Evolutionary conservation across 2,113 vertebrate species (phyloP).

Genomic region (Corythornis cristatus): DNA sequence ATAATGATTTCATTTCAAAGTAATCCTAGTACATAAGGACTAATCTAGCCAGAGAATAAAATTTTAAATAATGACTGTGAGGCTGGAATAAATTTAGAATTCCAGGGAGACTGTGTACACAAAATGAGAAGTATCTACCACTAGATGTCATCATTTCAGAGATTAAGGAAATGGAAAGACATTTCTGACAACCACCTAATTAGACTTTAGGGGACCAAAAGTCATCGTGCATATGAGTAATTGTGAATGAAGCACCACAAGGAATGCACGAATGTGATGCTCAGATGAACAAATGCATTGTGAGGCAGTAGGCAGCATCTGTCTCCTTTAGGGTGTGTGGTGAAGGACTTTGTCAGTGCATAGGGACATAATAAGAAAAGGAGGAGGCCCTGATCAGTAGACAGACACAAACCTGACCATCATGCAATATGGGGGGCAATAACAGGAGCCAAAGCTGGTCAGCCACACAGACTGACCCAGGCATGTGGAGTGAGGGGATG

Average conservation of each 20-base stretch:
- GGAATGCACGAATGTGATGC: neutral
- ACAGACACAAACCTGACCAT: neutral
- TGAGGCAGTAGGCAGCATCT: neutral
- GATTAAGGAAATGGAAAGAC: neutral
- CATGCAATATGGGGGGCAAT: neutral
- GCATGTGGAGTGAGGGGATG: neutral
- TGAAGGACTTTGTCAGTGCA: neutral
- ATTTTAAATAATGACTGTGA: neutral
- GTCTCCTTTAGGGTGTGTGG: neutral
- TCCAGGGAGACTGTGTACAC: neutral
- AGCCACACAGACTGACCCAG: neutral
- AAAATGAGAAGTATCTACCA: neutral
- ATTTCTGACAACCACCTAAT: neutral
- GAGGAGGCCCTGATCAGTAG: neutral
- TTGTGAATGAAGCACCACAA: neutral
- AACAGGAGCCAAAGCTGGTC: neutral
- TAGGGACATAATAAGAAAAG: neutral
- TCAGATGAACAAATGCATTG: neutral
- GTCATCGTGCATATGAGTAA: neutral
- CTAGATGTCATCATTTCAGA: conserved; percentile 52
- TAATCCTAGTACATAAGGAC: neutral
- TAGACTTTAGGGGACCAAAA: neutral
- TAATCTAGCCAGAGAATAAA: neutral
- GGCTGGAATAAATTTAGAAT: neutral
- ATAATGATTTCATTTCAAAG: conserved; percentile 7